Evolutionary conservation across 1,140 invertebrate genomes (phyloP), one percentile per base, ranked within the genome.

Genomic region (Grapholita molesta): DNA sequence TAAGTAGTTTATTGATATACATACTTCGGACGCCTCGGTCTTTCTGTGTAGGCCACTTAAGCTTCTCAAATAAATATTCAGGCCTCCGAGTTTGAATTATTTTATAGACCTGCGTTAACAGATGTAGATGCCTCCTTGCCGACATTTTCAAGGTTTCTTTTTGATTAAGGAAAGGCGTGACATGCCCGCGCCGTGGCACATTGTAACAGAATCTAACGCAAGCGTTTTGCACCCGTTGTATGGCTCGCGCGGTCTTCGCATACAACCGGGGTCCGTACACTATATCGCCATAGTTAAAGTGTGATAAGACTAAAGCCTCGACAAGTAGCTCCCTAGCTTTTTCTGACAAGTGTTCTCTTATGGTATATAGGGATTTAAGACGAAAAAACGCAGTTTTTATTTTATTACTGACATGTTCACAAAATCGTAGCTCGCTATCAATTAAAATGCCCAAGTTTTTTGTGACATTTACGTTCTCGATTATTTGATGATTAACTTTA

Each of bases 361-460:
- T 69, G 3, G 38, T 24, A 28, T 77, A 74, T 0, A 77, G 38
- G 3, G 67, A 33, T 68, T 71, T 76, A 0, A 76, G 38, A 4
- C 72, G 21, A 55, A 71, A 76, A 18, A 74, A 77, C 65, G 70
- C 70, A 33, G 66, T 72, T 55, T 64, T 66, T 15, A 68, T 35
- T 15, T 64, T 64, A 9, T 9, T 48, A n/a, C 65, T 48, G n/a
- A 77, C 38, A 38, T 77, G 72, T 24, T 71, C 55, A 12, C 55
- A 24, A 33, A 65, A 76, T 0, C 61, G 64, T 1, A 76, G 53
- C 1, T 70, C 65, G 11, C 64, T 70, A 30, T 76, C 72, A 21
- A 76, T 52, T 1, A 68, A 1, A 30, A 73, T 3, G 7, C 75
- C 75, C 15, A 76, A 25, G 35, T 76, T 76, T 24, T 23, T 61